Evolutionary conservation across 2,797 vertebrate species (phyloP).

Genomic region (Sebastes matsubarae): DNA sequence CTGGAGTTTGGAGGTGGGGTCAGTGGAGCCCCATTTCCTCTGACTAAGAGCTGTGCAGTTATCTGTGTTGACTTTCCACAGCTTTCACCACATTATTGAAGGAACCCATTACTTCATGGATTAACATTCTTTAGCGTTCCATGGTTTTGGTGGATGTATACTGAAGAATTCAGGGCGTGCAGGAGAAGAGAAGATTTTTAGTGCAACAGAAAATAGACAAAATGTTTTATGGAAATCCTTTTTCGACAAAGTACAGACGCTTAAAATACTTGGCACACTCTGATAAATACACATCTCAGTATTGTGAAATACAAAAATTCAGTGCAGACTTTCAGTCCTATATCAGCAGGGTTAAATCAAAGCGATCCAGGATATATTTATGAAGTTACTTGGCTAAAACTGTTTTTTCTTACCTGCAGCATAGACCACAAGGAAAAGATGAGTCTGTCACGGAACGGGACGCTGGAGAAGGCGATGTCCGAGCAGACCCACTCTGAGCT

Average conservation of each 20-base stretch:
- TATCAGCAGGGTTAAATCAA: neutral
- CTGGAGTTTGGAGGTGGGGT: conserved; percentile 66
- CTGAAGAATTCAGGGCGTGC: neutral
- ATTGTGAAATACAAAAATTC: neutral
- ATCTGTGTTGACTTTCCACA: conserved; percentile 72
- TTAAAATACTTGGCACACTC: neutral
- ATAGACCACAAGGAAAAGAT: conserved; percentile 54
- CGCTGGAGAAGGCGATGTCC: conserved; percentile 73
- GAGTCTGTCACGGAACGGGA: conserved; percentile 80
- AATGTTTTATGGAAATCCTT: neutral
- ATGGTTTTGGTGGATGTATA: neutral
- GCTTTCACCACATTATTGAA: conserved; percentile 51
- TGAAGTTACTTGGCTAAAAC: neutral
- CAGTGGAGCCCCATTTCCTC: conserved; percentile 74
- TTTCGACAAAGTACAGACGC: neutral
- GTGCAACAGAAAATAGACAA: neutral
- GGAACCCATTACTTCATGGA: conserved; percentile 36
- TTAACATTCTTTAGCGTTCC: conserved; percentile 5
- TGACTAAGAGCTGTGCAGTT: conserved; percentile 56
- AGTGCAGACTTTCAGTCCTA: neutral
- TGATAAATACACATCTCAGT: neutral
- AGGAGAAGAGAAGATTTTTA: neutral
- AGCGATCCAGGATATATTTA: neutral
- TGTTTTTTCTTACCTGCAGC: conserved; percentile 3
- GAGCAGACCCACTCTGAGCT: conserved; percentile 62